phyloP scores from a whole-genome alignment of 1,140 invertebrate species.

The Microplitis demolitor region DNA sequence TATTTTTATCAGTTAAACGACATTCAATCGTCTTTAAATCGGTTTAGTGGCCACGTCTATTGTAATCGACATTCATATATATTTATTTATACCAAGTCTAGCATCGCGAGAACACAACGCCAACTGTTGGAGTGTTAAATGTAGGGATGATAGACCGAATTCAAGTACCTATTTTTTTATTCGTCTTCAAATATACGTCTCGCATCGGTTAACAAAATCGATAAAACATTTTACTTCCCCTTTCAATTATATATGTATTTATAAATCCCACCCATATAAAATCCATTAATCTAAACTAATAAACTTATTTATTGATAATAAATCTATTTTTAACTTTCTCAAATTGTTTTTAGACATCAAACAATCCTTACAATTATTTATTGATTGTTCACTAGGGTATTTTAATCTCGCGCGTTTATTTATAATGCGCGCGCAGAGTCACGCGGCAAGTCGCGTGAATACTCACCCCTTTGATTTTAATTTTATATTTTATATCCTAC shows the following conservation, averaged over 20 bases:
- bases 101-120: background rate
- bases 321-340: too few species aligned
- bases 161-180: background rate
- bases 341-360: too few species aligned
- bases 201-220: background rate
- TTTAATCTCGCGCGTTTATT: background rate
- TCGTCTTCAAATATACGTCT: background rate
- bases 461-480: conserved; percentile 15
- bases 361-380: too few species aligned
- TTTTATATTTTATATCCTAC: background rate
- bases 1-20: conserved; percentile 32
- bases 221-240: background rate
- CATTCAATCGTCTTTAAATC: conserved; percentile 29
- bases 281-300: background rate
- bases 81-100: conserved; percentile 20
- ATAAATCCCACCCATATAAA: background rate
- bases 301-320: background rate
- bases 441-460: conserved; percentile 28
- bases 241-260: background rate
- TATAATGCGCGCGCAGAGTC: conserved; percentile 5
- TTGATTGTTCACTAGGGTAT: background rate
- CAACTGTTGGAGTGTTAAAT: conserved; percentile 24
- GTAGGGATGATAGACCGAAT: conserved; percentile 5
- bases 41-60: conserved; percentile 10
- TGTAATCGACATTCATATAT: conserved; percentile 10